Base-by-base conservation (phyloP, 2,888 invertebrate species). In the Drosophila atroscutellata region DNA sequence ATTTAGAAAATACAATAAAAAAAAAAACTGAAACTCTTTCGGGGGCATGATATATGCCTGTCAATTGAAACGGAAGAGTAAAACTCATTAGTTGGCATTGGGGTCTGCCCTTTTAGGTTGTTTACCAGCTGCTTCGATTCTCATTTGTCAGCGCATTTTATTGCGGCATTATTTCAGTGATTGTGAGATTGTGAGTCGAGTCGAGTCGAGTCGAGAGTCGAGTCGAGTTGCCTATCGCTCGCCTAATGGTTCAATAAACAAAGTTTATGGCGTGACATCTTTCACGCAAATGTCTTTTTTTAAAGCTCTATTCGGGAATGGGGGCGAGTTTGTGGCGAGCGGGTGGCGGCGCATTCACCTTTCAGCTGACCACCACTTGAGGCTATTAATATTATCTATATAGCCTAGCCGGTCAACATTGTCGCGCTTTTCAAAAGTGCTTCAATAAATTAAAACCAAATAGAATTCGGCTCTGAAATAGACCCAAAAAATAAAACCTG, bases 221-320 rank as follows among this genome's bases (percentile, higher is more conserved):
- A 15, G 6, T 36, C 36, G 7, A 36, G 15, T 37, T 37, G 11
- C 58, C 84, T 80, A 83, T 80, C 84, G 80, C 58, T 61, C 34
- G 34, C 54, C 77, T 77, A 88, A 90, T 88, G 89, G 89, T 88
- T 83, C 85, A 85, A 85, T 85, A 85, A 85, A 85, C 83, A 75
- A 75, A 66, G 63, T 88, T 85, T 85, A 85, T 90, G 90, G 85
- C 76, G 86, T 90, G 90, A 88, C 89, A 85, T 85, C 86, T 85
- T 85, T 90, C 89, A 85, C 90, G 79, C 85, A 84, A 81, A 81
- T 83, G 84, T 56, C 24, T 45, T 69, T 57, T 79, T 78, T n/a
- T 26, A 28, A 36, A 60, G 32, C 13, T 65, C 79, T 61, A 71
- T 57, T 67, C 66, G n/a, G 3, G 26, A 7, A 28, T 13, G 0